A percentile compares a stretch with the other conserved stretches of the same genome.
These are phyloP conservation scores for Brachylomia viminalis DNA, from an alignment of 2,888 invertebrate genomes.

Conservation along the genomic window DNA sequence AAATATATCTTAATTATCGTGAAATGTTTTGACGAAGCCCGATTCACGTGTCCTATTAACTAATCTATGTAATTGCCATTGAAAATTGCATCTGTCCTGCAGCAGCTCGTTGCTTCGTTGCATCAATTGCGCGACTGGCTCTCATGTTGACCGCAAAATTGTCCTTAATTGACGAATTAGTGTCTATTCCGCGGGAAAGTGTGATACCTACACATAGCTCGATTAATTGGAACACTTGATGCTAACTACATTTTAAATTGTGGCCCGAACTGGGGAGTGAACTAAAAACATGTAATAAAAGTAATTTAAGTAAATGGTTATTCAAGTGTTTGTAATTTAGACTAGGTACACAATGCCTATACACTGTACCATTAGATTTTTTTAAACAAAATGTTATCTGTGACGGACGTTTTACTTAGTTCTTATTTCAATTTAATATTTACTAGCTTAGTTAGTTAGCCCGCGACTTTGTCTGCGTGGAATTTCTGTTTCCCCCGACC, in stretches of 20 bases:
- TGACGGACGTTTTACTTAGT: neutral
- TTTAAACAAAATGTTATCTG: neutral
- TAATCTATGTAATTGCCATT: slow-evolving; percentile 83
- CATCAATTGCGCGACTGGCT: slow-evolving; percentile 79
- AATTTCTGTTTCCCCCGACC: too few species aligned
- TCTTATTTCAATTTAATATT: slow-evolving; percentile 9
- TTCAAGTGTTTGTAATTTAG: slow-evolving; percentile 47
- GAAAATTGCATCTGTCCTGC: slow-evolving; percentile 85
- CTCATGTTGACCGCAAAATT: slow-evolving; percentile 83
- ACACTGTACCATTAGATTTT: neutral
- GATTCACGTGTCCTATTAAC: slow-evolving; percentile 75
- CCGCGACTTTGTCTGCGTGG: too few species aligned
- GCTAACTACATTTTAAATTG: slow-evolving; percentile 66
- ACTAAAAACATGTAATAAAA: slow-evolving; percentile 55
- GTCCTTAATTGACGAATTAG: slow-evolving; percentile 87
- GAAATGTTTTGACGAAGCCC: slow-evolving; percentile 75
- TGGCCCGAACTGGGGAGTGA: slow-evolving; percentile 35
- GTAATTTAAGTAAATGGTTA: slow-evolving; percentile 53
- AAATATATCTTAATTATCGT: slow-evolving; percentile 71
- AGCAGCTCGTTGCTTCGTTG: slow-evolving; percentile 78
- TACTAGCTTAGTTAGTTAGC: too few species aligned
- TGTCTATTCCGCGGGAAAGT: slow-evolving; percentile 76
- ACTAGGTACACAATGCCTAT: slow-evolving; percentile 10
- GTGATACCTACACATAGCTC: slow-evolving; percentile 62
- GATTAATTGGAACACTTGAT: slow-evolving; percentile 64